Base-by-base conservation (phyloP, 1,140 invertebrate genomes). In the Sminthurides bifidus region DNA sequence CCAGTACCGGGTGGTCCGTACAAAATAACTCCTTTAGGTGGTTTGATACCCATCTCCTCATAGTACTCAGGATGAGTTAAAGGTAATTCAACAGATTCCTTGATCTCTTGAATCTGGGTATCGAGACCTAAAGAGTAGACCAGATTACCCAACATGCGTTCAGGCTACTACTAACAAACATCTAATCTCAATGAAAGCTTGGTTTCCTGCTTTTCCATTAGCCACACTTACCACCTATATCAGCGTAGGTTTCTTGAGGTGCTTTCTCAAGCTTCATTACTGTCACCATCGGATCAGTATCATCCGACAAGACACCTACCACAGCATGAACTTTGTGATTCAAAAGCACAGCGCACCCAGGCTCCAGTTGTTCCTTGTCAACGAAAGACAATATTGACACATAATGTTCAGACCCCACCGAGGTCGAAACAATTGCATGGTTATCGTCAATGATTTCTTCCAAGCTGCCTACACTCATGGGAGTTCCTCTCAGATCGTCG, bases 371-470 rank as follows among this genome's bases (percentile, higher is more conserved):
- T 73, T 99, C 96, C 72, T 99, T 99, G 72, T 99, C 96, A 33
- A 99, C 96, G 79, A 99, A 99, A 0, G 93, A 98, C 58, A 99
- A 74, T 68, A 99, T 98, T 66, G 90, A 96, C 30, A 99, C 96
- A 72, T 99, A 99, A 73, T 99, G 96, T 72, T 99, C 96, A 68
- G 91, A 95, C 10, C 96, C 96, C 21, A 99, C 96, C 19, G 94
- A 98, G 6, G 96, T 99, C 0, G 94, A 98, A 1, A 99, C 96
- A 71, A 99, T 99, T 10, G 96, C 96, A 76, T 99, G 96, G 74
- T 98, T 98, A 71, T 99, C 96, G 77, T 99, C 96, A 64, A 99
- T 99, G 40, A 99, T 98, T 75, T 99, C 96, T 73, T 99, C 96
- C 52, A 99, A 74, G 60, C 87, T 96, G n/a, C 96, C 96, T 29